Evolutionary conservation across 2,113 vertebrate species (phyloP), one percentile per base, ranked within the genome.

Genomic region (Onychostoma macrolepis): DNA sequence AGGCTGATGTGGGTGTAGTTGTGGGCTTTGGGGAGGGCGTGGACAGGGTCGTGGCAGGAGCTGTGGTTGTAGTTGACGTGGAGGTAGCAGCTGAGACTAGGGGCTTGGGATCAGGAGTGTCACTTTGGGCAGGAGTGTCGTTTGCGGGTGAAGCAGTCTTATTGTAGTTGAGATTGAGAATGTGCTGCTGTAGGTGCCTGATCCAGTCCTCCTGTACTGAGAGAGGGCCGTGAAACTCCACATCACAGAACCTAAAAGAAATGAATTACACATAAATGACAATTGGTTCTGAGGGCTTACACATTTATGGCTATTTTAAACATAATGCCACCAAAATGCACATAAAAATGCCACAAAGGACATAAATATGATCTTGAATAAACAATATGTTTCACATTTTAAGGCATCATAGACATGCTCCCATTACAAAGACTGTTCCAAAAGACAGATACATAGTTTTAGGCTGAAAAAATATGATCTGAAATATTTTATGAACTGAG

Each of bases 201-300:
- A 99, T 96, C 98, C 98, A 99, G 88, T 99, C 96, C 93, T 99
- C 97, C 93, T 99, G 98, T 90, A 99, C 96, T 4, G 98, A 99
- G 83, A 99, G 95, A 0, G 97, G 98, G 0, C 98, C 98, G 19
- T 98, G 97, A 92, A 99, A 99, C 91, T 99, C 96, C 92, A 98
- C 96, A 91, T 99, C 98, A 72, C 98, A 99, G 94, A 99, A 99
- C 95, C 98, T 99, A 91, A 0, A n/a, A 8, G 69, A 7, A 83
- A 50, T 11, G 0, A 24, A 36, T 28, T 24, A 38, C 17, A 69
- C 41, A 74, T 41, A 36, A 21, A 36, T 21, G 17, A 71, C 2
- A 41, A 24, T n/a, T 61, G 71, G 21, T 41, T 41, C 19, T 72
- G 30, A 21, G 67, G 67, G 33, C 30, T 21, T 71, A 38, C 9